A percentile compares a stretch with the other conserved stretches of the same genome.
Conservation (phyloP, 2,113 vertebrate genomes). For the Lepus europaeus region DNA sequence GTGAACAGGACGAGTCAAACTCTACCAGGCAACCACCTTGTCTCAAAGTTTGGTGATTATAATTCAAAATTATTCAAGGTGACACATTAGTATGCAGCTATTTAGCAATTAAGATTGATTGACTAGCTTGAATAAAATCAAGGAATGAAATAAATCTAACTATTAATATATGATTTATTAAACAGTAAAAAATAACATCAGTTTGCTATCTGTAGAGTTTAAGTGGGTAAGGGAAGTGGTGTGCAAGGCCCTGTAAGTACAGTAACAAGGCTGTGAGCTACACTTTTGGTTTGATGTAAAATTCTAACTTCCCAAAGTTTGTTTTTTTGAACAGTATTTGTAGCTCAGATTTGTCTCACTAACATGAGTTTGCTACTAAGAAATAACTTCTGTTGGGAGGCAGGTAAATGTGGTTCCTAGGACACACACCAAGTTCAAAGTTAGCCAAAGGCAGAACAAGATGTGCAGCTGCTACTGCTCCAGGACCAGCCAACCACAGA, state of each 20-base stretch:
- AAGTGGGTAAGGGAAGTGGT: not conserved
- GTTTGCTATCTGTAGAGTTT: not conserved
- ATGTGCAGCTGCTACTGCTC: no score
- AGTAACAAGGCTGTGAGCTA: not conserved
- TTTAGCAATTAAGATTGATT: not conserved
- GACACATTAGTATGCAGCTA: not conserved
- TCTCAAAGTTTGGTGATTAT: not conserved
- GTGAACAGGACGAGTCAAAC: not conserved
- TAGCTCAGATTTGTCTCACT: not conserved
- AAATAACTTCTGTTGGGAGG: not conserved
- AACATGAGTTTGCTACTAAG: not conserved
- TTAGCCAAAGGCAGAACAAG: not conserved
- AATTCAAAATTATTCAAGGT: slow-evolving; percentile 17
- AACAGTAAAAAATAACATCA: not conserved
- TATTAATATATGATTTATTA: not conserved
- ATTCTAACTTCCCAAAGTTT: not conserved
- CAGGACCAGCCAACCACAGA: not conserved
- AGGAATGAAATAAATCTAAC: not conserved
- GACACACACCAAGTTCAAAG: not conserved
- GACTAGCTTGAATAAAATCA: slow-evolving; percentile 4
- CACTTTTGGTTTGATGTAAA: not conserved
- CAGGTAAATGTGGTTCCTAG: not conserved
- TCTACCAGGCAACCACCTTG: not conserved
- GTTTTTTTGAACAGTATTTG: not conserved
- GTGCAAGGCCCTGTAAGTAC: not conserved